A percentile compares a stretch with the other conserved stretches of the same genome.
Evolutionary conservation across 2,113 vertebrate species (phyloP).

Genomic region (Lasiurus cinereus): DNA sequence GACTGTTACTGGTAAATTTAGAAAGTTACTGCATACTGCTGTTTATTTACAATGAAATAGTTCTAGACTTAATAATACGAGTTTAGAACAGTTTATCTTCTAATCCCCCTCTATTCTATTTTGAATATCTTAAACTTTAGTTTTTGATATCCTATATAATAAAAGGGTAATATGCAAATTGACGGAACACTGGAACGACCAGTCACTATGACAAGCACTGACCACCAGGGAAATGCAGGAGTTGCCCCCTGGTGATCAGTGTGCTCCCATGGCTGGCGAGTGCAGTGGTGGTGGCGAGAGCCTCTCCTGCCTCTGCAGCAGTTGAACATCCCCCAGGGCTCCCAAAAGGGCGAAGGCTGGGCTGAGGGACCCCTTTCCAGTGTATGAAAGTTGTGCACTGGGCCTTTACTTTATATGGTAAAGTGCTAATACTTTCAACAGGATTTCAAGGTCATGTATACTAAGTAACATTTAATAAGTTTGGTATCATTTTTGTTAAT

Average conservation of each 20-base stretch:
- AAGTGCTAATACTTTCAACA: not conserved
- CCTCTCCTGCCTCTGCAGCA: no score
- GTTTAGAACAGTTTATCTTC: slow-evolving; percentile 49
- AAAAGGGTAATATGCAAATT: no score
- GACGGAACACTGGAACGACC: no score
- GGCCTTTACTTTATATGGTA: not conserved
- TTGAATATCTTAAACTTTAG: slow-evolving; percentile 35
- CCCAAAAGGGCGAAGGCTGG: no score
- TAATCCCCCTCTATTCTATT: not conserved
- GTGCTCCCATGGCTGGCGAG: no score
- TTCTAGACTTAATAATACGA: slow-evolving; percentile 24
- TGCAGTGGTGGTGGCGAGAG: no score
- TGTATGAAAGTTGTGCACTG: no score
- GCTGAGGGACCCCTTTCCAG: no score
- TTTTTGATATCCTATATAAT: not conserved
- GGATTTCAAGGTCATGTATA: not conserved
- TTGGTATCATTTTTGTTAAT: slow-evolving; percentile 29
- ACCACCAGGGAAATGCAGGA: no score
- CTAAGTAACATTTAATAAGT: not conserved
- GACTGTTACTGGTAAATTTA: not conserved
- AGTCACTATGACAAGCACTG: no score
- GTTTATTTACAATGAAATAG: not conserved
- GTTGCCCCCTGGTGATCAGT: no score
- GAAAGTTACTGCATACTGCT: not conserved
- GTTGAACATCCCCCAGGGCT: no score